Percentiles rank a stretch among this genome's conserved stretches.
These are phyloP conservation scores for Steromphala cineraria DNA, from an alignment of 2,888 invertebrate genomes.

Conservation along the genomic window DNA sequence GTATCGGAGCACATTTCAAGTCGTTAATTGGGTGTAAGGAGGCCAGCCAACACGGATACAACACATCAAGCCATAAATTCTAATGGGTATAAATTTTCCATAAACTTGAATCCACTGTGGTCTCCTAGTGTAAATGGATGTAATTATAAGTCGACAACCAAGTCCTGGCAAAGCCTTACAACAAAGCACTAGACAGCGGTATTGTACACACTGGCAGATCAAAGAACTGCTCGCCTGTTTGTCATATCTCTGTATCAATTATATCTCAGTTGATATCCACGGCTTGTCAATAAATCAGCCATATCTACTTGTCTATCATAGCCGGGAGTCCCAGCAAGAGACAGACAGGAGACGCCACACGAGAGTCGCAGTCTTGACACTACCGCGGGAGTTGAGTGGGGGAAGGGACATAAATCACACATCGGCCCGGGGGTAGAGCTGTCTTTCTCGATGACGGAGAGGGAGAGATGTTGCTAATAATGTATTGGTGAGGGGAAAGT, in stretches of 20 bases:
- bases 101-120: neutral
- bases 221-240: neutral
- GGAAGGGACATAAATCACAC: neutral
- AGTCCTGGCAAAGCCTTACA: neutral
- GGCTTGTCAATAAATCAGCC: neutral
- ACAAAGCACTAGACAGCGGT: neutral
- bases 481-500: too few species aligned
- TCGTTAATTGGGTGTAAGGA: too few species aligned
- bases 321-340: neutral
- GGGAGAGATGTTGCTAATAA: too few species aligned
- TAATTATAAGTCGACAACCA: neutral
- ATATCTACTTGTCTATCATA: constrained; percentile 5
- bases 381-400: neutral
- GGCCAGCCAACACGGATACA: neutral
- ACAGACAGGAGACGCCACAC: neutral
- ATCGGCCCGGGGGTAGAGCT: neutral
- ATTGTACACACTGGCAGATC: neutral
- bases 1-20: too few species aligned
- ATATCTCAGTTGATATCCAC: neutral
- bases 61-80: neutral
- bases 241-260: neutral
- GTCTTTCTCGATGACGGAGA: too few species aligned
- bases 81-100: neutral
- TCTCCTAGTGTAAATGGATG: neutral
- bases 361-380: neutral